phyloP scores from a whole-genome alignment of 23 tunicate genomes.

The Ascidia mentula region DNA sequence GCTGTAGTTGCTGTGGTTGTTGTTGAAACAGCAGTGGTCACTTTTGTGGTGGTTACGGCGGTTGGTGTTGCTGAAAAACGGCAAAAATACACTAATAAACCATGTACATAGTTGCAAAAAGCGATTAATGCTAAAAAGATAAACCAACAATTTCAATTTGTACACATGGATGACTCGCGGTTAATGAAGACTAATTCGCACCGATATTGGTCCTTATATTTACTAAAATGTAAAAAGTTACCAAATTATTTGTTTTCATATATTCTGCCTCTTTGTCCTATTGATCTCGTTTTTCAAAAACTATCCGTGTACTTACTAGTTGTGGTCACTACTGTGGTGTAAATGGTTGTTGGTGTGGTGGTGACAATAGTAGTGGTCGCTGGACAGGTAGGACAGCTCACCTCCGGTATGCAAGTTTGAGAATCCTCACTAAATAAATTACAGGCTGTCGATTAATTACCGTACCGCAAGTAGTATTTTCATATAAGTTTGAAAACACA shows the following conservation, averaged over 20 bases:
- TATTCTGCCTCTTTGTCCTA: too few relatives aligned
- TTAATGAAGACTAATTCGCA: too few relatives aligned
- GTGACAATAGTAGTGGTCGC: conserved; percentile 38
- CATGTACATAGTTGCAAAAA: neutral
- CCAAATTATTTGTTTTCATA: too few relatives aligned
- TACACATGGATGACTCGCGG: too few relatives aligned
- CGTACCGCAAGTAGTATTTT: too few relatives aligned
- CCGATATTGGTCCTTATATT: too few relatives aligned
- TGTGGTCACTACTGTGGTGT: conserved; percentile 15
- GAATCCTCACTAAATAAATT: conserved; percentile 26
- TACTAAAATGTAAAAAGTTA: too few relatives aligned
- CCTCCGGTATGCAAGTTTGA: conserved; percentile 43
- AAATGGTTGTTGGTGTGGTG: conserved; percentile 26
- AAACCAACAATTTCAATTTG: too few relatives aligned
- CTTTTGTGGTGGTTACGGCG: neutral
- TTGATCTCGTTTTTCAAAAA: too few relatives aligned
- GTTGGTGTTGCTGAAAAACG: neutral
- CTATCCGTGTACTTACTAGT: conserved; percentile 37
- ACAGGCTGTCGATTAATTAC: too few relatives aligned
- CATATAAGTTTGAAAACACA: too few relatives aligned
- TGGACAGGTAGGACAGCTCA: conserved; percentile 48
- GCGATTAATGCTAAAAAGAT: neutral
- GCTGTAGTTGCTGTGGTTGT: neutral
- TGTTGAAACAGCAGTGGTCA: neutral
- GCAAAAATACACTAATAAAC: neutral